phyloP scores from a whole-genome alignment of 2,113 vertebrate genomes.

The Platycercus adscitus region DNA sequence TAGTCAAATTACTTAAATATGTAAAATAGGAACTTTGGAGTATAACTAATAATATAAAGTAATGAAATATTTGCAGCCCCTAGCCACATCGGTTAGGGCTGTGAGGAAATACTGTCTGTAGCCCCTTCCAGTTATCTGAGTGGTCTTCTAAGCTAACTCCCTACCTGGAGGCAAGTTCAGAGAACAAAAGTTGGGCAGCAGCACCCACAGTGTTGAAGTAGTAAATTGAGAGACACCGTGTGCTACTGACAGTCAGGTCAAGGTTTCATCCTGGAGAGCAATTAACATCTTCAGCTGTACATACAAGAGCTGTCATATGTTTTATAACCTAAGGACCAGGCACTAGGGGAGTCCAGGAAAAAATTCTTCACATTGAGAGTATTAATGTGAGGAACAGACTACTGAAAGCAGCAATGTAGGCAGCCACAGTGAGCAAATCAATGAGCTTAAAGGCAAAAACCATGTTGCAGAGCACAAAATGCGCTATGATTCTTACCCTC shows the following conservation, averaged over 20 bases:
- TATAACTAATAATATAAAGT: slow-evolving; percentile 29
- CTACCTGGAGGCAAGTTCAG: background rate
- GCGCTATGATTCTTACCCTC: background rate
- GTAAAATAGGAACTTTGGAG: slow-evolving; percentile 31
- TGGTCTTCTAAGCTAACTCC: background rate
- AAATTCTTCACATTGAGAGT: background rate
- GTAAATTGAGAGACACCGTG: background rate
- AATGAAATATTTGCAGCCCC: slow-evolving; percentile 16
- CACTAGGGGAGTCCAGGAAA: slow-evolving; percentile 1
- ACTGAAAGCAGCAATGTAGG: background rate
- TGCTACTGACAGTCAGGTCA: background rate
- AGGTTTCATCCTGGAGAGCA: background rate
- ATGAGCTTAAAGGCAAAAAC: background rate
- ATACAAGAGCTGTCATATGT: background rate
- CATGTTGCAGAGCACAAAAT: background rate
- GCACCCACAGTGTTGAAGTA: background rate
- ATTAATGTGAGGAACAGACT: slow-evolving; percentile 30
- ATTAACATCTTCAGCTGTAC: background rate
- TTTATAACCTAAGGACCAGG: background rate
- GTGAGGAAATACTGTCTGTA: background rate
- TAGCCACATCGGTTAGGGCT: accelerated
- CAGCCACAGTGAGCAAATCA: background rate
- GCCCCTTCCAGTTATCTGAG: background rate
- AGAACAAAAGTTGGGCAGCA: background rate
- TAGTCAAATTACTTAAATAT: slow-evolving; percentile 45